Percentiles rank a stretch among this genome's conserved stretches.
phyloP scores from a whole-genome alignment of 2,797 vertebrate genomes.

The Sebastes elongatus region DNA sequence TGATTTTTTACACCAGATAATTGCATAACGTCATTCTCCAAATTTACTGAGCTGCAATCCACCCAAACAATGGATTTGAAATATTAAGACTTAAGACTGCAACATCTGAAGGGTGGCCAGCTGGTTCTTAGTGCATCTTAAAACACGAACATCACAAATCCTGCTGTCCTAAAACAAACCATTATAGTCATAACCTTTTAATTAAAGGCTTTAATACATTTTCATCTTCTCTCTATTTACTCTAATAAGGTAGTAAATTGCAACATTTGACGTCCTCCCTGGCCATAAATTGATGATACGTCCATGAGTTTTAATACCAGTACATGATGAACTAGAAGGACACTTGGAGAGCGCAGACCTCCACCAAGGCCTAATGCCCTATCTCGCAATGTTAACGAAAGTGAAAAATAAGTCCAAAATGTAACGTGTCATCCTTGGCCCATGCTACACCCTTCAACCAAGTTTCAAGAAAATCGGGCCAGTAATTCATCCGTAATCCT shows the following conservation, averaged over 20 bases:
- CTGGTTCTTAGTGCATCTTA: constrained; percentile 15
- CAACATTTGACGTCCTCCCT: not conserved
- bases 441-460: not conserved
- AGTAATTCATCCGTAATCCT: no score
- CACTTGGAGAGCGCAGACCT: no score
- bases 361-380: rapidly evolving
- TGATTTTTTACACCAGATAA: constrained; percentile 35
- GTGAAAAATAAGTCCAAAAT: not conserved
- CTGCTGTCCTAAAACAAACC: not conserved
- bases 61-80: constrained; percentile 18
- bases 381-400: not conserved
- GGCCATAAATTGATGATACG: not conserved
- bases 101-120: constrained; percentile 2
- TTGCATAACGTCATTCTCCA: constrained; percentile 51
- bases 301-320: not conserved
- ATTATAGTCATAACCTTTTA: not conserved
- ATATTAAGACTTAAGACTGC: not conserved
- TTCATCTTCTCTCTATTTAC: not conserved
- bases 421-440: not conserved
- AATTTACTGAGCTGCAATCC: constrained; percentile 40
- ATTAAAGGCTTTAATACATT: not conserved
- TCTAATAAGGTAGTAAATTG: not conserved
- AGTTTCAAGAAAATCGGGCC: not conserved
- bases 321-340: not conserved
- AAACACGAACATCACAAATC: not conserved